Evolutionary conservation across 2,113 vertebrate genomes (phyloP).

Genomic region (Galbula dea): DNA sequence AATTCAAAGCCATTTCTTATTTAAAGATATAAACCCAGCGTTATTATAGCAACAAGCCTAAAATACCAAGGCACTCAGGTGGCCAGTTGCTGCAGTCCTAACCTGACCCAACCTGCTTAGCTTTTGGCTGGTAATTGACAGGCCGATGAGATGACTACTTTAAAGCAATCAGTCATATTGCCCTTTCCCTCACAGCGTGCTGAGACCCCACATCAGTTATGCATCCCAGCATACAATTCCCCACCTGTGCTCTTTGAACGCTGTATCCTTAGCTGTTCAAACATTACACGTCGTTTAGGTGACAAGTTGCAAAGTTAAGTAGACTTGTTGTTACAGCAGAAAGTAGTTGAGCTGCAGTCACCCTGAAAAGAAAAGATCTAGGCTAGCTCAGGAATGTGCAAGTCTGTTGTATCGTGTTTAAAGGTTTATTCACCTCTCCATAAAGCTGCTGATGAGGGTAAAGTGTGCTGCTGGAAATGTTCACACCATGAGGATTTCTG

Average conservation of each 20-base stretch:
- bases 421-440: not conserved
- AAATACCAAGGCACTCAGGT: not conserved
- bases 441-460: not conserved
- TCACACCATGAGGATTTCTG: not conserved
- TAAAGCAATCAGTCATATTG: conserved; percentile 32
- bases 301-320: conserved; percentile 56
- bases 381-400: conserved; percentile 5
- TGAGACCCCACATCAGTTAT: conserved; percentile 9
- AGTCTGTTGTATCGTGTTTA: not conserved
- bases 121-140: conserved; percentile 15
- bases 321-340: conserved; percentile 53
- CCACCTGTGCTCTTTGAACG: conserved; percentile 30
- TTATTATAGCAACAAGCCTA: conserved; percentile 5
- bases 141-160: not conserved
- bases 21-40: not conserved
- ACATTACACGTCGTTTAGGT: conserved; percentile 24
- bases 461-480: not conserved
- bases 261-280: conserved; percentile 61
- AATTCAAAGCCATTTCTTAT: not conserved
- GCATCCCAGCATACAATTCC: not conserved
- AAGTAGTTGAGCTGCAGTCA: conserved; percentile 45
- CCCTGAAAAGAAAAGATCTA: conserved; percentile 36
- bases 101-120: conserved; percentile 45
- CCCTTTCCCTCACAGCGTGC: not conserved
- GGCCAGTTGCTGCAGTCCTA: conserved; percentile 10